Conservation (phyloP, 2,888 invertebrate species). For the Mesoligia furuncula region DNA sequence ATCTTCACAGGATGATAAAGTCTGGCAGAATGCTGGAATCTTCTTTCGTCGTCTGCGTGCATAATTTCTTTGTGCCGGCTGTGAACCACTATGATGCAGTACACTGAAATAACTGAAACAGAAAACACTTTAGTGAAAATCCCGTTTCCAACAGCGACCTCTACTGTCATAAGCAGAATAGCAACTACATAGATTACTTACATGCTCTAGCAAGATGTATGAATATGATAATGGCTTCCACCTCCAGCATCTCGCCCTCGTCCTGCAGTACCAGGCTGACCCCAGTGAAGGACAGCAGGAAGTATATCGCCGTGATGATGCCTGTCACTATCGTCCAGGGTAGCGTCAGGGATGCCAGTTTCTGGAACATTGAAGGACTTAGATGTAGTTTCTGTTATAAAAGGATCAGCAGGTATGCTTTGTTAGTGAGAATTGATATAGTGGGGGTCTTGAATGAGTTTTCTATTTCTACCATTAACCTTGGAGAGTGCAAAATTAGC, state of each 20-base stretch:
- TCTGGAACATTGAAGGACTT: constrained; percentile 71
- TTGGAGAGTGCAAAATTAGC: not conserved
- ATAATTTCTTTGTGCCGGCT: constrained; percentile 87
- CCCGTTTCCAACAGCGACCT: not conserved
- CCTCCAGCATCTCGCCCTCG: constrained; percentile 77
- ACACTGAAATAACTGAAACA: constrained; percentile 82
- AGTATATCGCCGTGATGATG: constrained; percentile 84
- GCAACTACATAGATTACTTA: constrained; percentile 71
- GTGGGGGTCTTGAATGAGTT: not conserved
- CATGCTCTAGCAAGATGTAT: constrained; percentile 81
- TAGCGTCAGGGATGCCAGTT: constrained; percentile 82
- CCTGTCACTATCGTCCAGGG: constrained; percentile 89
- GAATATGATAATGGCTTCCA: constrained; percentile 79
- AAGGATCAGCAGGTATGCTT: not conserved
- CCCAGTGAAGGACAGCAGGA: constrained; percentile 83
- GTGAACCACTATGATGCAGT: constrained; percentile 86
- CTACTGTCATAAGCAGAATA: not conserved
- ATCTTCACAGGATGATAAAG: constrained; percentile 78
- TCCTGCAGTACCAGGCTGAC: constrained; percentile 86
- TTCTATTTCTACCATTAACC: not conserved
- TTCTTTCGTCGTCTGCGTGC: constrained; percentile 78
- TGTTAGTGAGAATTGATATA: not conserved
- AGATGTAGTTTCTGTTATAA: not conserved
- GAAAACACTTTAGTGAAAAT: not conserved
- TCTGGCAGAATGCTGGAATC: constrained; percentile 81